These are phyloP conservation scores for Tokudaia tokunoshimensis DNA, from an alignment of 2,797 vertebrate genomes.

Conservation along the genomic window DNA sequence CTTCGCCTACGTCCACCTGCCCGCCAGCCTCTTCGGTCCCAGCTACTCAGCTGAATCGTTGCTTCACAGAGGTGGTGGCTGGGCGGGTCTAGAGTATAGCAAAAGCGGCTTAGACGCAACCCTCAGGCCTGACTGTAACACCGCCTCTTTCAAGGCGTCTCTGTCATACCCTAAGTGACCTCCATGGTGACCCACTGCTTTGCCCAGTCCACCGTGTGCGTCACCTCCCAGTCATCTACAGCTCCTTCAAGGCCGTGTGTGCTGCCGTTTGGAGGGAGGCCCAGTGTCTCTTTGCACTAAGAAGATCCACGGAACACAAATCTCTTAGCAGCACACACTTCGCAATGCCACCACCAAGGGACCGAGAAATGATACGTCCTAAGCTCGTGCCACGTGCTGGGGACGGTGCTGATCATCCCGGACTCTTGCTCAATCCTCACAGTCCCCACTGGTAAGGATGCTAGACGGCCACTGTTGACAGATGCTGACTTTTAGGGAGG, in stretches of 20 bases:
- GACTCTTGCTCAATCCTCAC: background rate
- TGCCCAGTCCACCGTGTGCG: fast-evolving
- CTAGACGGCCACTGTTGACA: fast-evolving
- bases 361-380: fast-evolving
- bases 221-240: too few relatives aligned
- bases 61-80: background rate
- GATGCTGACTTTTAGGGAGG: fast-evolving
- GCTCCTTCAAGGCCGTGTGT: background rate
- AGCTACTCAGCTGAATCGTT: background rate
- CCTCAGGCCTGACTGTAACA: background rate
- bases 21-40: fast-evolving
- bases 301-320: background rate
- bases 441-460: fast-evolving
- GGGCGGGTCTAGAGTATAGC: background rate
- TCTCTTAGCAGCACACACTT: background rate
- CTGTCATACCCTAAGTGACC: background rate
- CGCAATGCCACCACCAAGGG: background rate
- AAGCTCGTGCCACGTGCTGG: too few relatives aligned
- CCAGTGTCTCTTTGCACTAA: background rate
- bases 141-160: background rate
- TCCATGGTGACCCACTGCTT: fast-evolving
- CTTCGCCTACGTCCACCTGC: background rate
- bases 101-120: background rate
- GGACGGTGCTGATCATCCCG: too few relatives aligned
- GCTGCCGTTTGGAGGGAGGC: background rate